Evolutionary conservation across 2,888 invertebrate species (phyloP).

Genomic region (Frankliniella intonsa): DNA sequence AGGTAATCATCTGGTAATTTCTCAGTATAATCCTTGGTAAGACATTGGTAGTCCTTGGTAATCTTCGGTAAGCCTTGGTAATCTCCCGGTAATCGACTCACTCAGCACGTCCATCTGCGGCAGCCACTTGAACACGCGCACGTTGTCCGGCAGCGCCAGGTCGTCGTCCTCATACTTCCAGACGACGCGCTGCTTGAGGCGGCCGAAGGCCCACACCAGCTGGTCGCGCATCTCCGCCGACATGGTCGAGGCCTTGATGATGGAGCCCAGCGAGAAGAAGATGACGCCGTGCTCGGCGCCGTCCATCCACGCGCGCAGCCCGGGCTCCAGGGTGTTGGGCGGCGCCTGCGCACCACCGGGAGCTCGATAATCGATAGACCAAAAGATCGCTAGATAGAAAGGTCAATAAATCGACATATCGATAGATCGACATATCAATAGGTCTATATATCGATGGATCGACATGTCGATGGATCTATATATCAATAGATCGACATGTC

Average conservation of each 20-base stretch:
- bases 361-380: too few species aligned
- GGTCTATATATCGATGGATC: too few species aligned
- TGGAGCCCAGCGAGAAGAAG: constrained; percentile 72
- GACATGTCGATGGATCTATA: too few species aligned
- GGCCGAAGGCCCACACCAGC: constrained; percentile 58
- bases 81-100: constrained; percentile 45
- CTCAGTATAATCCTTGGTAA: too few species aligned
- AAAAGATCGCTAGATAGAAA: too few species aligned
- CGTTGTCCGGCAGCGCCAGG: constrained; percentile 56
- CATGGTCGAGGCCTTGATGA: constrained; percentile 62
- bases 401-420: too few species aligned
- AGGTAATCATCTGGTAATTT: too few species aligned
- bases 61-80: too few species aligned
- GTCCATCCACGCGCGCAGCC: constrained; percentile 60
- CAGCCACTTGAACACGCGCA: constrained; percentile 61
- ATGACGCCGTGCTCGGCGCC: constrained; percentile 62
- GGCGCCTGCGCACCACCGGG: background rate
- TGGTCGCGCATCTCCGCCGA: constrained; percentile 54
- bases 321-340: constrained; percentile 40
- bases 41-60: too few species aligned
- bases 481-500: too few species aligned
- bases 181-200: constrained; percentile 63
- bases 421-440: too few species aligned
- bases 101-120: constrained; percentile 76
- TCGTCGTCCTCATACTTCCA: constrained; percentile 73